Evolutionary conservation across 2,113 vertebrate genomes (phyloP).

Genomic region (Corvus cornix): DNA sequence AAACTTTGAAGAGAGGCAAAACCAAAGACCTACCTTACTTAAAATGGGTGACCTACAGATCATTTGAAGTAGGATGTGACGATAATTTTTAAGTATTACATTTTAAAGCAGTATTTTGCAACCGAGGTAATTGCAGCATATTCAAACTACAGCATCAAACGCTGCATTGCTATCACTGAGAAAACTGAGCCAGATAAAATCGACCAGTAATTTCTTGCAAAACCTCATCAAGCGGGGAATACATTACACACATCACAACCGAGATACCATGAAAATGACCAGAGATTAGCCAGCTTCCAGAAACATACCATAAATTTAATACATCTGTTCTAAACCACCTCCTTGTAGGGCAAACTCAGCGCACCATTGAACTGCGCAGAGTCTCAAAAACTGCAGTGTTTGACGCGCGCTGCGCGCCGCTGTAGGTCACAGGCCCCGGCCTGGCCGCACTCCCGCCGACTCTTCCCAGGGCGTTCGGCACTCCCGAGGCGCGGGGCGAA

Average conservation of each 20-base stretch:
- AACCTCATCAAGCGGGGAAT: background rate
- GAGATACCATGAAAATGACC: accelerated
- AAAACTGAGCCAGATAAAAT: background rate
- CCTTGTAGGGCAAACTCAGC: too few species aligned
- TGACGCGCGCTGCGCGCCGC: background rate
- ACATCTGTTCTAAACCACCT: background rate
- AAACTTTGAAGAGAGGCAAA: background rate
- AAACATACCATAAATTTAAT: background rate
- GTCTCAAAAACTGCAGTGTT: accelerated
- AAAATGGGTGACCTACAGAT: background rate
- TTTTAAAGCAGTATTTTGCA: background rate
- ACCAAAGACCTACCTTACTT: background rate
- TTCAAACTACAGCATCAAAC: background rate
- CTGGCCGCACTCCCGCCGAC: accelerated
- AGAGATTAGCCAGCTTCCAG: background rate
- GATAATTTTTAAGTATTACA: background rate
- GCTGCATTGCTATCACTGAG: background rate
- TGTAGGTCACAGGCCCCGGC: background rate
- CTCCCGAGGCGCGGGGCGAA: too few species aligned
- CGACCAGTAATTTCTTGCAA: background rate
- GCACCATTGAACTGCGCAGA: background rate
- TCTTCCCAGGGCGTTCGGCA: accelerated
- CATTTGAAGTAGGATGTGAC: background rate
- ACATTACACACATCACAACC: accelerated
- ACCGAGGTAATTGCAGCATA: background rate